These are phyloP conservation scores for Sebastes oblongus DNA, from an alignment of 2,797 vertebrate species.

Conservation along the genomic window DNA sequence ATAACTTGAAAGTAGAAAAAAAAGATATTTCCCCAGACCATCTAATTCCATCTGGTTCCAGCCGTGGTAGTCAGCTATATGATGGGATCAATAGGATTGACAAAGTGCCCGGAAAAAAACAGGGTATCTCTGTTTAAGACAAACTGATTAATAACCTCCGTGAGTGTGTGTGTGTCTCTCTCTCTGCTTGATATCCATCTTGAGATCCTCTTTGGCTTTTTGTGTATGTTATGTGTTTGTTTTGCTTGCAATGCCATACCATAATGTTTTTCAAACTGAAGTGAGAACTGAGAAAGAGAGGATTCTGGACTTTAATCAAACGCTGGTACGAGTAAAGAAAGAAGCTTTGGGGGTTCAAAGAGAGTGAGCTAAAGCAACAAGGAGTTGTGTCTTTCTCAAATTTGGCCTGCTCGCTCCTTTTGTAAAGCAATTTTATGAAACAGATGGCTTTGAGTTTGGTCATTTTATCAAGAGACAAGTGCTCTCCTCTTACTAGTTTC, in stretches of 20 bases:
- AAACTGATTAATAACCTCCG: constrained; percentile 46
- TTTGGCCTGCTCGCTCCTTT: constrained; percentile 40
- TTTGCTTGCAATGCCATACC: not conserved
- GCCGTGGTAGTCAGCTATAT: constrained; percentile 16
- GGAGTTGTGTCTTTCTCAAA: constrained; percentile 36
- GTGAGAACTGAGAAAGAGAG: not conserved
- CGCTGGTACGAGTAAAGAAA: not conserved
- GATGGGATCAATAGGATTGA: constrained; percentile 62
- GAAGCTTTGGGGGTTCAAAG: constrained; percentile 18
- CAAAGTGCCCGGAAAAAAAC: constrained; percentile 29
- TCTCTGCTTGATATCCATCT: not conserved
- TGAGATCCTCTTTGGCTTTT: constrained; percentile 9
- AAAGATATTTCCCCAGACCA: constrained; percentile 53
- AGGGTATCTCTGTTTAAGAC: constrained; percentile 29
- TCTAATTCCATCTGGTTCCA: constrained; percentile 53
- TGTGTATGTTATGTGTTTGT: constrained; percentile 16
- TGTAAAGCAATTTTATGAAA: constrained; percentile 60
- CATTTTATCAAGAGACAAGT: constrained; percentile 55
- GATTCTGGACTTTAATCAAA: constrained; percentile 42
- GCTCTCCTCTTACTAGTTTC: constrained; percentile 44
- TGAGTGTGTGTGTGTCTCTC: not conserved
- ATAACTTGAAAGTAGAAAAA: constrained; percentile 47
- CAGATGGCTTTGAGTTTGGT: constrained; percentile 63
- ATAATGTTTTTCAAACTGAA: constrained; percentile 24
- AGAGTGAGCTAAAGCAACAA: constrained; percentile 27